A percentile compares a stretch with the other conserved stretches of the same genome.
Evolutionary conservation across 2,888 invertebrate genomes (phyloP).

Genomic region (Rutpela maculata): DNA sequence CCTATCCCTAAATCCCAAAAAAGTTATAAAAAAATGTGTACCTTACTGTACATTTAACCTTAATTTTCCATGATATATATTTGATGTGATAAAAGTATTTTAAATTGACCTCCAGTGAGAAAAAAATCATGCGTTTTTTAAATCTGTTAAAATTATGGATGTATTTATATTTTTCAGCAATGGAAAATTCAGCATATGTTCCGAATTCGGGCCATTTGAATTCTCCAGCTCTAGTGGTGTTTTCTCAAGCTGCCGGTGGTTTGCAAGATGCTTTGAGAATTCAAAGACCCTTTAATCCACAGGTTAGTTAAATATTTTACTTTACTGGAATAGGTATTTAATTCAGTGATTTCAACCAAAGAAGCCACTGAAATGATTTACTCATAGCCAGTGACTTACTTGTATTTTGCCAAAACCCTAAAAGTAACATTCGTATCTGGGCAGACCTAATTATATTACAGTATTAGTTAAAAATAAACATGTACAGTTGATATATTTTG

Average conservation of each 20-base stretch:
- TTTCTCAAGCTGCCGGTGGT: conserved; percentile 85
- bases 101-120: conserved; percentile 38
- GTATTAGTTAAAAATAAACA: no score
- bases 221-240: conserved; percentile 84
- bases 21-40: no score
- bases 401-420: no score
- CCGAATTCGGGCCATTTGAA: conserved; percentile 83
- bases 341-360: not conserved
- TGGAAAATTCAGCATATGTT: conserved; percentile 86
- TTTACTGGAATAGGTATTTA: conserved; percentile 11
- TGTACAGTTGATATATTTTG: no score
- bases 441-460: no score
- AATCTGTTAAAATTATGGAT: conserved; percentile 39
- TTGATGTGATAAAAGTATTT: not conserved
- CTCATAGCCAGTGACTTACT: not conserved
- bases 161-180: conserved; percentile 68
- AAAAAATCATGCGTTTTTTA: not conserved
- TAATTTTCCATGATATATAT: no score
- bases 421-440: no score
- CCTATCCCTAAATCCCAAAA: no score
- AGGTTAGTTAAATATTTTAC: conserved; percentile 74
- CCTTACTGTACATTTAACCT: no score
- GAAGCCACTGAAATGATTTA: conserved; percentile 11
- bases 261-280: conserved; percentile 85
- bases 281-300: conserved; percentile 85